Evolutionary conservation across 2,888 invertebrate genomes (phyloP).

Genomic region (Troides helena): DNA sequence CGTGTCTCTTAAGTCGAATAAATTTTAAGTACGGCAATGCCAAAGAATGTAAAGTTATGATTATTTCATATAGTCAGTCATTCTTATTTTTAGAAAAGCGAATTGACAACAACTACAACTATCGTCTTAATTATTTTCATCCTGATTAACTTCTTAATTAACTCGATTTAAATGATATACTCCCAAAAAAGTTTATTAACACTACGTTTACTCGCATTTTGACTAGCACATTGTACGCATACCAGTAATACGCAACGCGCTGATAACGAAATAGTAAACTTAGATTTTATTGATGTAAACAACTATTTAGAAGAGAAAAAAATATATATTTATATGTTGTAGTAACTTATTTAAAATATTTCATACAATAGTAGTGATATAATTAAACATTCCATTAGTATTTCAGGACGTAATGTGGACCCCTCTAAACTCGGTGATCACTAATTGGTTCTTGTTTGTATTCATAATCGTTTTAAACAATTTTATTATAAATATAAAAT

Average conservation of each 20-base stretch:
- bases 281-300: not conserved
- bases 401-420: too few species aligned
- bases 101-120: not conserved
- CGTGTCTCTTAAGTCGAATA: too few species aligned
- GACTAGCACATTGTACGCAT: not conserved
- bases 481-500: too few species aligned
- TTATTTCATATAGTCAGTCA: not conserved
- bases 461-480: too few species aligned
- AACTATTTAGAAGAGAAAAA: not conserved
- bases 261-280: not conserved
- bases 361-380: too few species aligned
- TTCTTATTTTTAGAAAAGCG: not conserved
- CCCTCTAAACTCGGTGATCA: too few species aligned
- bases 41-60: not conserved
- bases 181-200: not conserved
- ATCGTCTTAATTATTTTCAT: not conserved
- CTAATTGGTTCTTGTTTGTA: too few species aligned
- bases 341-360: too few species aligned
- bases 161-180: conserved; percentile 1
- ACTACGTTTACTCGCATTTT: not conserved
- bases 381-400: too few species aligned
- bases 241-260: not conserved
- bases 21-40: not conserved
- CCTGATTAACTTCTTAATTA: not conserved
- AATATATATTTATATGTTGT: not conserved